phyloP scores from a whole-genome alignment of 92 coral and sea anemone genomes.

The Phymanthus crucifer region DNA sequence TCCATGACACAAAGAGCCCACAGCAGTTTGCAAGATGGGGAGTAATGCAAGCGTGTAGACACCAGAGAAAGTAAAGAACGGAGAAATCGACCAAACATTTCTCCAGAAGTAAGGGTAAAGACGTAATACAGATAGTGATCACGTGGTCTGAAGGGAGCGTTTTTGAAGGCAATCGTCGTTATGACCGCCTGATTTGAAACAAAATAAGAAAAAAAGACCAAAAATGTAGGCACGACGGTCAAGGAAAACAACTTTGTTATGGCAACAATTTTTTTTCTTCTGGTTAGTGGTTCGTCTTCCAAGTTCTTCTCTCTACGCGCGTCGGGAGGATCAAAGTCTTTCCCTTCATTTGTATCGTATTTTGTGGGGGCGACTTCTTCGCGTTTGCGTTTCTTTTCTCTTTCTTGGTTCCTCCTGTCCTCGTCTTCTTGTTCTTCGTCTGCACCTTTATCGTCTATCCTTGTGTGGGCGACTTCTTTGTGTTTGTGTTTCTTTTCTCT shows the following conservation, averaged over 20 bases:
- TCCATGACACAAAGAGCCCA: constrained; percentile 64
- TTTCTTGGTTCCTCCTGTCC: not conserved
- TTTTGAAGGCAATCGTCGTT: constrained; percentile 71
- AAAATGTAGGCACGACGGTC: constrained; percentile 38
- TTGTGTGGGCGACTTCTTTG: constrained; percentile 26
- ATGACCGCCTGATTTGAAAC: constrained; percentile 57
- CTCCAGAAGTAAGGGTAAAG: constrained; percentile 56
- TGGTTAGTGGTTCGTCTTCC: constrained; percentile 35
- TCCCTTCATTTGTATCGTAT: too few relatives aligned
- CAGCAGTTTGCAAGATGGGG: constrained; percentile 52
- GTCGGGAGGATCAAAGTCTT: too few relatives aligned
- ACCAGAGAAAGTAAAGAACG: constrained; percentile 48
- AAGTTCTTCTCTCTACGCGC: too few relatives aligned
- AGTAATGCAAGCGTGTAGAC: constrained; percentile 52
- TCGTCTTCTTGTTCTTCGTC: constrained; percentile 10
- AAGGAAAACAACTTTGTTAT: constrained; percentile 44
- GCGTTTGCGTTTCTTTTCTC: constrained; percentile 3
- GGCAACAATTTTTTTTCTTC: constrained; percentile 48
- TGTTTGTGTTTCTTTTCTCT: constrained; percentile 3
- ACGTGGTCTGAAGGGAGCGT: constrained; percentile 78
- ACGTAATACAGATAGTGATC: constrained; percentile 78
- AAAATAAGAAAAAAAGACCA: constrained; percentile 64
- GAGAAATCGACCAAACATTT: constrained; percentile 65
- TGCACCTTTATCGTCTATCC: constrained; percentile 29
- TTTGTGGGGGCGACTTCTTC: not conserved